Evolutionary conservation across 2,797 vertebrate genomes (phyloP).

Genomic region (Paramormyrops hopkinsi): DNA sequence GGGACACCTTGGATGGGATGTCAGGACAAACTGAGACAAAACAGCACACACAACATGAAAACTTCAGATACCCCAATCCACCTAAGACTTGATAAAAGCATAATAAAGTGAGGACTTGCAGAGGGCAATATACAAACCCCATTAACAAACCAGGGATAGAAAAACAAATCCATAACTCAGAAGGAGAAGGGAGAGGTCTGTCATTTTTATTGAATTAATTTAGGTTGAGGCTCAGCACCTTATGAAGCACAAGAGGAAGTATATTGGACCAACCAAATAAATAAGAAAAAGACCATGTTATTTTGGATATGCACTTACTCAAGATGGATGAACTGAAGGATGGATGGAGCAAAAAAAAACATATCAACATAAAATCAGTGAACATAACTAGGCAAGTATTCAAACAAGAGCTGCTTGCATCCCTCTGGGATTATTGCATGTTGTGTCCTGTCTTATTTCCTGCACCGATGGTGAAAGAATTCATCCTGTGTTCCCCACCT

Average conservation of each 20-base stretch:
- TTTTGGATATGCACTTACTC: background rate
- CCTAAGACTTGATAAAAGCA: background rate
- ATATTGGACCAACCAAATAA: background rate
- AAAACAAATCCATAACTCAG: background rate
- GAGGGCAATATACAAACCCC: background rate
- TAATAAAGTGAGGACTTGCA: background rate
- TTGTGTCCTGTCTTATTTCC: slow-evolving; percentile 11
- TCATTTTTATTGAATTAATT: background rate
- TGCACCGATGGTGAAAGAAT: background rate
- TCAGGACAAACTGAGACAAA: background rate
- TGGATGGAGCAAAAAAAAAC: background rate
- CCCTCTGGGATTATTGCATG: slow-evolving; percentile 29
- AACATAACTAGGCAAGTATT: background rate
- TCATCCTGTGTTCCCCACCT: background rate
- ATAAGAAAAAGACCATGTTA: background rate
- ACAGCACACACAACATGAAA: background rate
- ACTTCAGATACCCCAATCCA: background rate
- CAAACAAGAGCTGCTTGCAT: slow-evolving; percentile 20
- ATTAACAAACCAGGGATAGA: background rate
- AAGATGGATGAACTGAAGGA: background rate
- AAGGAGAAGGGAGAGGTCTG: background rate
- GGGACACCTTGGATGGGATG: background rate
- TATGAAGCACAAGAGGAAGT: background rate
- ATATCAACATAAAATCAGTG: background rate
- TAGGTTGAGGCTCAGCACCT: background rate